phyloP scores from a whole-genome alignment of 2,113 vertebrate species.

The Excalfactoria chinensis region DNA sequence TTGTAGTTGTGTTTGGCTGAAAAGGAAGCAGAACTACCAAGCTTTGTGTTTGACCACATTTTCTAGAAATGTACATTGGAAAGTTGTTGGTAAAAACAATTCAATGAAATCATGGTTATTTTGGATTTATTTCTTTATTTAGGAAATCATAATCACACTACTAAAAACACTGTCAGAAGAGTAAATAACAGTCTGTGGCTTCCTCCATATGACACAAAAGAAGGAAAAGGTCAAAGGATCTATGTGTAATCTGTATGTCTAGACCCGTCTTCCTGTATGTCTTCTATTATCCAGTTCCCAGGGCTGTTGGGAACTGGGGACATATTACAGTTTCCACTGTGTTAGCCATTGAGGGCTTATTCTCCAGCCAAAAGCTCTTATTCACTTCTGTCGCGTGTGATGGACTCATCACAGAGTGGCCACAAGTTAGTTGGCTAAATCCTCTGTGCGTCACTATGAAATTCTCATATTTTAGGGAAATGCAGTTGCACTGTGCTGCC shows the following conservation, averaged over 20 bases:
- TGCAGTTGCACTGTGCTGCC: fast-evolving
- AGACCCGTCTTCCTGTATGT: neutral
- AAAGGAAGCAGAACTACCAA: neutral
- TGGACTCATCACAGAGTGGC: neutral
- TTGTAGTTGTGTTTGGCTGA: neutral
- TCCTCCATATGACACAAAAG: neutral
- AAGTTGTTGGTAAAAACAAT: neutral
- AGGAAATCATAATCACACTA: neutral
- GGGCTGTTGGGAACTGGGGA: neutral
- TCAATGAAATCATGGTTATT: neutral
- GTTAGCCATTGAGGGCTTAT: neutral
- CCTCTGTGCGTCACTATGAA: neutral
- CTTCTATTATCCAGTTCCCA: neutral
- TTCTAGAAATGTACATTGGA: neutral
- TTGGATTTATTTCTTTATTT: neutral
- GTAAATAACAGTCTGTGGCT: neutral
- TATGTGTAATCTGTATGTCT: neutral
- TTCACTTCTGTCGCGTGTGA: neutral
- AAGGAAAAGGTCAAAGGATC: neutral
- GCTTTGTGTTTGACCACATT: neutral
- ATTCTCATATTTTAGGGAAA: neutral
- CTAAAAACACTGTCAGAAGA: neutral
- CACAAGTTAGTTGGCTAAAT: neutral
- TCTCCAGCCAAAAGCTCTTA: neutral
- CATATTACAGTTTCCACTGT: neutral